Percentiles rank a stretch among this genome's conserved stretches.
These are phyloP conservation scores for Phymatocera aterrima DNA, from an alignment of 2,888 invertebrate genomes.

Conservation along the genomic window DNA sequence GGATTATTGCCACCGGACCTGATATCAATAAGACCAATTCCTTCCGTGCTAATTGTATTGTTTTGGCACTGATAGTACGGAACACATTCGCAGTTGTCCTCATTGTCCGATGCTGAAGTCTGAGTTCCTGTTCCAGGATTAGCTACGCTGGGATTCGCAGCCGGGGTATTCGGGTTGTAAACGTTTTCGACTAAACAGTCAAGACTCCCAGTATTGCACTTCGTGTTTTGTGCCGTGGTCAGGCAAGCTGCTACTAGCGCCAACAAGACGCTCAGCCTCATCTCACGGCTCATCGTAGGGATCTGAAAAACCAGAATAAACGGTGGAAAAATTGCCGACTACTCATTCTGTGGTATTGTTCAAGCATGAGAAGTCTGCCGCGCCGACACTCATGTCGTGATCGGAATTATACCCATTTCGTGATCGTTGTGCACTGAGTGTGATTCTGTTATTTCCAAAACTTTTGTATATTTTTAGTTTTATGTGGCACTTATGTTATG, in stretches of 20 bases:
- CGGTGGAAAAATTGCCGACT: not conserved
- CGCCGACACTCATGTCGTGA: too few relatives aligned
- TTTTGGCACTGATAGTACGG: slow-evolving; percentile 85
- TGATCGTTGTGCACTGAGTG: too few relatives aligned
- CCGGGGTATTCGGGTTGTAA: not conserved
- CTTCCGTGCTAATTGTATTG: slow-evolving; percentile 81
- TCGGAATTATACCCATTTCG: too few relatives aligned
- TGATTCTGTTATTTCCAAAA: too few relatives aligned
- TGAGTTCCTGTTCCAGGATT: too few relatives aligned
- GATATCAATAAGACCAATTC: slow-evolving; percentile 86
- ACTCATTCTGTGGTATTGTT: too few relatives aligned
- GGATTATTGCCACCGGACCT: slow-evolving; percentile 74
- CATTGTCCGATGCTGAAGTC: slow-evolving; percentile 14
- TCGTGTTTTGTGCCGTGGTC: slow-evolving; percentile 52
- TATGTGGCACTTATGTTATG: too few relatives aligned
- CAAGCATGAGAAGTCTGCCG: too few relatives aligned
- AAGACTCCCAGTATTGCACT: not conserved
- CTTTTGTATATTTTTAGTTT: too few relatives aligned
- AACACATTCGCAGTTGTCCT: slow-evolving; percentile 82
- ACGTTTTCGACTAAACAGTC: slow-evolving; percentile 41
- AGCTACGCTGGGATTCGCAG: not conserved
- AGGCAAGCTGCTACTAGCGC: slow-evolving; percentile 66
- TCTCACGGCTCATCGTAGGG: not conserved
- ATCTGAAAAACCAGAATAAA: not conserved
- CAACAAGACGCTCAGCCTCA: slow-evolving; percentile 73